Conservation (phyloP, 2,797 vertebrate genomes). For the Enteromius paludinosus region DNA sequence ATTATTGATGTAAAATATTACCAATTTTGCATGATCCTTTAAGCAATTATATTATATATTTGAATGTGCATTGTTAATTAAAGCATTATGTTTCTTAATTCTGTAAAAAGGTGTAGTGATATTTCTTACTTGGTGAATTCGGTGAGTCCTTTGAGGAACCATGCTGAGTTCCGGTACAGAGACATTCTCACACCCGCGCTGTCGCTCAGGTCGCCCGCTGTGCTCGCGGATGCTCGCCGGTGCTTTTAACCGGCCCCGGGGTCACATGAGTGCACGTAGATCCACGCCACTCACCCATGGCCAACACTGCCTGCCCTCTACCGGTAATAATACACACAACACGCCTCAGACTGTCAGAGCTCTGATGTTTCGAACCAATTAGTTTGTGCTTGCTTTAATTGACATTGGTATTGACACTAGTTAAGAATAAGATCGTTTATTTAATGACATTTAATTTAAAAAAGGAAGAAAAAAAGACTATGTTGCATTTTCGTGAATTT, state of each 20-base stretch:
- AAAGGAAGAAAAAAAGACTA: too few relatives aligned
- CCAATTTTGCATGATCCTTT: neutral
- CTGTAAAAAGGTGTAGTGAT: neutral
- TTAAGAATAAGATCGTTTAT: neutral
- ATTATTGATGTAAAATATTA: neutral
- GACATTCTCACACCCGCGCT: conserved; percentile 69
- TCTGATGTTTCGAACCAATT: neutral
- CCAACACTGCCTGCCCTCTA: conserved; percentile 54
- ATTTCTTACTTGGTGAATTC: conserved; percentile 81
- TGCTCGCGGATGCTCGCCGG: conserved; percentile 41
- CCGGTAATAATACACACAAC: conserved; percentile 44
- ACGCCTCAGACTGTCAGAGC: neutral
- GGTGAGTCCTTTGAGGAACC: conserved; percentile 81
- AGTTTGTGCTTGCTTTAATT: neutral
- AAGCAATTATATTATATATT: neutral
- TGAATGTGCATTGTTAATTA: neutral
- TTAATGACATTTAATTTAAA: too few relatives aligned
- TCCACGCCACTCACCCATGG: neutral
- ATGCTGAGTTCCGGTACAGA: conserved; percentile 82
- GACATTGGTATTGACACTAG: neutral
- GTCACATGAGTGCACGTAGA: conserved; percentile 68
- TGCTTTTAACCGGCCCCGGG: conserved; percentile 64
- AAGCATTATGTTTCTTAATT: neutral
- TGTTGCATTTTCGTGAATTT: neutral
- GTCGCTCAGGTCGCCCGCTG: conserved; percentile 39